Evolutionary conservation across 2,888 invertebrate genomes (phyloP).

Genomic region (Agapetus fuscipes): DNA sequence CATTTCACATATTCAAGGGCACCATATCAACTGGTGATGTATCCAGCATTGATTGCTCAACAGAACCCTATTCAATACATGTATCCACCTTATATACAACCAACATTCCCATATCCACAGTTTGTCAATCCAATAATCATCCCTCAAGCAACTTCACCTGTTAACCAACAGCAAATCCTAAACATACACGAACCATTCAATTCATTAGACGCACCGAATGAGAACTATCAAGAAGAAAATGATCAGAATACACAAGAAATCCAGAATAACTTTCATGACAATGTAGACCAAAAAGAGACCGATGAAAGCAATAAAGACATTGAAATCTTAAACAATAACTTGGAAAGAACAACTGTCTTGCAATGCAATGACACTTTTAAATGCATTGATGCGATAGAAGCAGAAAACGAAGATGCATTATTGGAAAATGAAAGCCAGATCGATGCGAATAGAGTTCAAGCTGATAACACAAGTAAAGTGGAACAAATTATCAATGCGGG

Average conservation of each 20-base stretch:
- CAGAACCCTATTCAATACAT: no score
- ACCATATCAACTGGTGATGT: slow-evolving; percentile 14
- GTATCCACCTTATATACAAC: slow-evolving; percentile 17
- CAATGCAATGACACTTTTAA: no score
- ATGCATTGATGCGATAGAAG: slow-evolving; percentile 6
- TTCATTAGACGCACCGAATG: slow-evolving; percentile 10
- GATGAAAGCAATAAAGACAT: no score
- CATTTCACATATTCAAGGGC: slow-evolving; percentile 14
- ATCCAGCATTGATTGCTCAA: no score
- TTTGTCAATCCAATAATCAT: slow-evolving; percentile 1
- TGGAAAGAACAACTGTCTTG: no score
- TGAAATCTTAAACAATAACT: no score
- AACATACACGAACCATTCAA: slow-evolving; percentile 13
- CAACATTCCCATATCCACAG: slow-evolving; percentile 19
- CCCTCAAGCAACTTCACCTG: slow-evolving; percentile 5
- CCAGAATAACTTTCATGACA: slow-evolving; percentile 7
- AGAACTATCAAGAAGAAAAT: slow-evolving; percentile 13
- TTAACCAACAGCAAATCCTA: slow-evolving; percentile 15
- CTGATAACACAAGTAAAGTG: no score
- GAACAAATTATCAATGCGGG: no score
- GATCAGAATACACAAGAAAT: slow-evolving; percentile 11
- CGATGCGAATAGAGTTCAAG: no score
- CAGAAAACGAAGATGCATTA: no score
- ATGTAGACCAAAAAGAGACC: slow-evolving; percentile 3
- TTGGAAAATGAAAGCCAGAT: no score